Evolutionary conservation across 2,113 vertebrate genomes (phyloP), one percentile per base, ranked within the genome.

Genomic region (Aptenodytes patagonicus): DNA sequence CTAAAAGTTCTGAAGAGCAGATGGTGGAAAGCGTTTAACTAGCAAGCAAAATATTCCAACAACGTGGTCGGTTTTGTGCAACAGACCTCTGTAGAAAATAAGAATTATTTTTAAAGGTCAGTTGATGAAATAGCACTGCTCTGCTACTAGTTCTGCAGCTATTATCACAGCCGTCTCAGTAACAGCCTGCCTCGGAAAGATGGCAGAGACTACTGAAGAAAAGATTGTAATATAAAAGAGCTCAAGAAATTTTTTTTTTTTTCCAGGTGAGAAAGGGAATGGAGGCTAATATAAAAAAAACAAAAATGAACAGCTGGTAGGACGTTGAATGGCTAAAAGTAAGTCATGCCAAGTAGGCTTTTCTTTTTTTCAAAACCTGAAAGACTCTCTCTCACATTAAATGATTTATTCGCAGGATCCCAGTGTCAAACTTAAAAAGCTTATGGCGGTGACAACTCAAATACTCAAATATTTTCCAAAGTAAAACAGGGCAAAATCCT

Each of bases 71-170:
- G 87, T 10, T 91, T 89, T 61, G 28, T 72, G 36, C 84, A 69
- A 26, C 69, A 93, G 71, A 76, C 17, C 71, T 83, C 80, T 6
- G 26, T 1, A 55, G 83, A 71, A 89, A 94, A 75, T 8, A 36
- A 58, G 51, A 78, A 77, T 77, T 76, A 10, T 77, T 68, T 97
- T 57, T 81, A 95, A 97, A 95, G 92, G 97, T 97, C 92, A 95
- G 51, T 0, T 84, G 83, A 49, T 91, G 89, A 78, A 97, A 76
- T 10, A 82, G 55, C 76, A 38, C 55, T 66, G 9, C 64, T 61
- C 68, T 92, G 83, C 79, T 60, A 10, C 83, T 12, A 17, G 64
- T 18, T 81, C 72, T n/a, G 46, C 76, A 64, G 83, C 66, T 85
- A 61, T 65, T 51, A 77, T 22, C 19, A 5, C 1, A 11, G 61